Evolutionary conservation across 1,140 invertebrate species (phyloP).

Genomic region (Drosophila aff.): DNA sequence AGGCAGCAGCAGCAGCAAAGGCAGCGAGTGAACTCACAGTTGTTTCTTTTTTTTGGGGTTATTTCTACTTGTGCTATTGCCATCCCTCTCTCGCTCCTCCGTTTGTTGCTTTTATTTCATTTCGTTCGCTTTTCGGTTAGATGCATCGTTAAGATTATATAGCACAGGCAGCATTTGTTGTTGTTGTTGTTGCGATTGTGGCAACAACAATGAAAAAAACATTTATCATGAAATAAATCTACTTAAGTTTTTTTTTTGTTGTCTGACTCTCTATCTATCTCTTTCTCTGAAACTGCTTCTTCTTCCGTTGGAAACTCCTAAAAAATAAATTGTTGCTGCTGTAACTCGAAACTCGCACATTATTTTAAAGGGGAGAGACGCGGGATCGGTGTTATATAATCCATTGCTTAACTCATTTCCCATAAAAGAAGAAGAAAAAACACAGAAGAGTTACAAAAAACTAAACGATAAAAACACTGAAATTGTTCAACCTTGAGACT

Average conservation of each 20-base stretch:
- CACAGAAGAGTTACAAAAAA: constrained; percentile 1
- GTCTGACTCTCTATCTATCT: constrained; percentile 22
- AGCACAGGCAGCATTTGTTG: constrained; percentile 61
- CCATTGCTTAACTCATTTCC: constrained; percentile 45
- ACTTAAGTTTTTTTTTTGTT: constrained; percentile 57
- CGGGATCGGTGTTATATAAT: constrained; percentile 53
- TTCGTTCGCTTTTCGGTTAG: constrained; percentile 74
- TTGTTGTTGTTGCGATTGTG: constrained; percentile 60
- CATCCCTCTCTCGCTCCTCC: constrained; percentile 7
- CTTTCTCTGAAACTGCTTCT: constrained; percentile 23
- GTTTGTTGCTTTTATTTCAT: constrained; percentile 72
- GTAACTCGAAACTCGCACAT: constrained; percentile 70
- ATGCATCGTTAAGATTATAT: constrained; percentile 81
- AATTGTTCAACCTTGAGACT: constrained; percentile 46
- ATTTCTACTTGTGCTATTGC: constrained; percentile 42
- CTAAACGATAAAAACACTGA: constrained; percentile 18
- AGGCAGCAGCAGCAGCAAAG: constrained; percentile 20
- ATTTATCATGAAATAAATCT: constrained; percentile 83
- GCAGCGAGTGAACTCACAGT: constrained; percentile 41
- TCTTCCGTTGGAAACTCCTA: constrained; percentile 28
- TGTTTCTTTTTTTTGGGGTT: constrained; percentile 43
- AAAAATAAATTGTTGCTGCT: constrained; percentile 36
- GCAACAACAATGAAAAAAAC: constrained; percentile 72
- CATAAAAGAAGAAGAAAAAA: background rate
- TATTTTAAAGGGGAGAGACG: constrained; percentile 13